Percentiles rank a stretch among this genome's conserved stretches.
Evolutionary conservation across 1,140 invertebrate genomes (phyloP).

Genomic region (Olivierus martensii): DNA sequence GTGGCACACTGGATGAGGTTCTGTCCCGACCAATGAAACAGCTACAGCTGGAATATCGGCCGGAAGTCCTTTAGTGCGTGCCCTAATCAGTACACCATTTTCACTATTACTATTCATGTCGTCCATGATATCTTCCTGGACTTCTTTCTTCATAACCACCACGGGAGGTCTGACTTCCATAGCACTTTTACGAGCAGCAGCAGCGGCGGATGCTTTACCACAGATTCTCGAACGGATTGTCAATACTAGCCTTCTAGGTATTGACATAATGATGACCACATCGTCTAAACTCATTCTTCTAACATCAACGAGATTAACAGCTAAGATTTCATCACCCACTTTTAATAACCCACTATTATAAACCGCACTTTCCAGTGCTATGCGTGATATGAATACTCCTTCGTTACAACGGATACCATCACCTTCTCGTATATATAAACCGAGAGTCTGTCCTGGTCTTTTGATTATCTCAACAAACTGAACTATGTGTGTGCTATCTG

Average conservation of each 20-base stretch:
- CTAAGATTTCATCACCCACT: conserved; percentile 97
- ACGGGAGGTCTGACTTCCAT: conserved; percentile 2
- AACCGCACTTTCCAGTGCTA: conserved; percentile 90
- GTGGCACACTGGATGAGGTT: conserved; percentile 7
- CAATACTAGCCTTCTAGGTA: conserved; percentile 83
- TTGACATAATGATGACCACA: conserved; percentile 98
- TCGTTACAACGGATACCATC: conserved; percentile 84
- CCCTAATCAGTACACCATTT: conserved; percentile 15
- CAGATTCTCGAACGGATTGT: conserved; percentile 54
- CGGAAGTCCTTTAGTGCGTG: conserved; percentile 16
- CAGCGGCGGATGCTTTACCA: background rate
- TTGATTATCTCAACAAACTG: conserved; percentile 98
- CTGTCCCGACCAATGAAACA: conserved; percentile 6
- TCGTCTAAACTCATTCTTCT: conserved; percentile 95
- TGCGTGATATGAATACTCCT: conserved; percentile 96
- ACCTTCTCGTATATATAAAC: conserved; percentile 89
- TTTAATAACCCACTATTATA: conserved; percentile 91
- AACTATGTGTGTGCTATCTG: conserved; percentile 37
- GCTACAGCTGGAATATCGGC: conserved; percentile 15
- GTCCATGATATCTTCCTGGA: conserved; percentile 8
- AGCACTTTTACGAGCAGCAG: conserved; percentile 3
- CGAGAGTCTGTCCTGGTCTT: conserved; percentile 92
- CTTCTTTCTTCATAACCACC: conserved; percentile 14
- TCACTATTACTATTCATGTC: conserved; percentile 14
- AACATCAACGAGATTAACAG: conserved; percentile 94